Evolutionary conservation across 2,888 invertebrate species (phyloP).

Genomic region (Balanococcus diminutus): DNA sequence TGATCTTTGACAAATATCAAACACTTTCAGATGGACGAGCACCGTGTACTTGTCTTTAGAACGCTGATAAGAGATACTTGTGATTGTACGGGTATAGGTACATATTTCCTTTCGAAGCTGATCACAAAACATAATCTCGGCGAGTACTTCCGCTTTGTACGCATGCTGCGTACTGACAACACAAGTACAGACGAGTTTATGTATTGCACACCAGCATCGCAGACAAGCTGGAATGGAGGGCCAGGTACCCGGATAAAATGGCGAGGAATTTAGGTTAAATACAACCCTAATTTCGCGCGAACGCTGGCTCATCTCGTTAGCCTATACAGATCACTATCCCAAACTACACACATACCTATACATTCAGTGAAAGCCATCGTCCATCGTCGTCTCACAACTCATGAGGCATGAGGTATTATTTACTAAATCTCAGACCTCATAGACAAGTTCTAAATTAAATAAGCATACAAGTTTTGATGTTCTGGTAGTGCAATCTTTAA

Average conservation of each 20-base stretch:
- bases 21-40: background rate
- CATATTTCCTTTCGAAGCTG: background rate
- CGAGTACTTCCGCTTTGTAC: background rate
- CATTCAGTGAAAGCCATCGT: too few relatives aligned
- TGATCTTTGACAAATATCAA: background rate
- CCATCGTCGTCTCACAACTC: background rate
- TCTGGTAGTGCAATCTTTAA: background rate
- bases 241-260: background rate
- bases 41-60: background rate
- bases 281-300: background rate
- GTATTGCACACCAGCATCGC: background rate
- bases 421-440: background rate
- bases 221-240: background rate
- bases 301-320: background rate
- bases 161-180: background rate
- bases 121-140: background rate
- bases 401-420: background rate
- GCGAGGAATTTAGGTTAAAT: conserved; percentile 1
- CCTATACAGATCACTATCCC: too few relatives aligned
- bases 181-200: background rate
- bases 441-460: background rate
- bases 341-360: background rate
- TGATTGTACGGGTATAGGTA: too few relatives aligned
- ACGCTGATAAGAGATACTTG: background rate
- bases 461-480: background rate